phyloP scores from a whole-genome alignment of 2,113 vertebrate species.

The Triplophysa siluroides region DNA sequence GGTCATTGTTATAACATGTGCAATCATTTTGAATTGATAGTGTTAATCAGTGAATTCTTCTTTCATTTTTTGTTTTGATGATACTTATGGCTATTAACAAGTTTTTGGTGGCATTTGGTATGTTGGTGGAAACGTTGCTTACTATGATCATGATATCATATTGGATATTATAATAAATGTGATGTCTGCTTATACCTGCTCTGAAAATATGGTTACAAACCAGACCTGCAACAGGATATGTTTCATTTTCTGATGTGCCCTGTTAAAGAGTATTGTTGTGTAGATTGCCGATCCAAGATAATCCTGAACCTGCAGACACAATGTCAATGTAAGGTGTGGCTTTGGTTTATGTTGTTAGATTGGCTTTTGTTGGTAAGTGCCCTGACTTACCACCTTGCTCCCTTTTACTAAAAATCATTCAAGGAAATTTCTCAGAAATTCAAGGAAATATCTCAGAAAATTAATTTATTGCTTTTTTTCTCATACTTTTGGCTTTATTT shows the following conservation, averaged over 20 bases:
- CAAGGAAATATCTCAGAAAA: no score
- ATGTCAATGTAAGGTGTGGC: slow-evolving; percentile 3
- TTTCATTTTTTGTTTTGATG: not conserved
- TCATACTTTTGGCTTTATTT: not conserved
- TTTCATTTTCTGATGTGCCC: not conserved
- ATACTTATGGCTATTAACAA: not conserved
- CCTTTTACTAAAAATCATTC: not conserved
- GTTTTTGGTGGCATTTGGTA: not conserved
- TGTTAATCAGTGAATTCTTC: not conserved
- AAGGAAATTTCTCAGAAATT: no score
- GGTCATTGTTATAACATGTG: not conserved
- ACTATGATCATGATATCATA: not conserved
- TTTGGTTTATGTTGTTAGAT: not conserved
- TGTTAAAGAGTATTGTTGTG: not conserved
- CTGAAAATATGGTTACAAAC: not conserved
- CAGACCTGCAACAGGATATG: not conserved
- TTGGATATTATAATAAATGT: not conserved
- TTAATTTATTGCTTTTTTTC: not conserved
- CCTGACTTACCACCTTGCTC: slow-evolving; percentile 4
- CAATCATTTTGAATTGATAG: no score
- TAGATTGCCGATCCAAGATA: not conserved
- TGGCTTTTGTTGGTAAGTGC: not conserved
- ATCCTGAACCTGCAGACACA: not conserved
- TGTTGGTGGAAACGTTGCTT: not conserved
- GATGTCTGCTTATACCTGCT: not conserved